phyloP scores from a whole-genome alignment of 2,797 vertebrate genomes.

The Enteromius viviparus region DNA sequence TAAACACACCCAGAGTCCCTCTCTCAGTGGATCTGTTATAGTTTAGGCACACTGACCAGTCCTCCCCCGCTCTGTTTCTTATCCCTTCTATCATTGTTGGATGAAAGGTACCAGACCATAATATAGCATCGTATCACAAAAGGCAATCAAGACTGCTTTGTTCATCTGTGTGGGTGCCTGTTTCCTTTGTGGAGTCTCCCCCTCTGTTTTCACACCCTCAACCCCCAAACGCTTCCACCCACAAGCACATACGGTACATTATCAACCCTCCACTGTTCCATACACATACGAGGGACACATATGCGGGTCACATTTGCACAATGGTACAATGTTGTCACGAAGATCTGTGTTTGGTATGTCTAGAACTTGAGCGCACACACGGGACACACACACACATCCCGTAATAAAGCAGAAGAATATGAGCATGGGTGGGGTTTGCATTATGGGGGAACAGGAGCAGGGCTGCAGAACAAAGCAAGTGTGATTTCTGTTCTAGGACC shows the following conservation, averaged over 20 bases:
- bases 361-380: conserved; percentile 55
- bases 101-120: conserved; percentile 33
- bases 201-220: conserved; percentile 31
- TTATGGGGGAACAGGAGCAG: conserved; percentile 69
- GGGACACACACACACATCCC: conserved; percentile 50
- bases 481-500: conserved; percentile 65
- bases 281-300: not conserved
- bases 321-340: not conserved
- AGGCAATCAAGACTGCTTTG: conserved; percentile 32
- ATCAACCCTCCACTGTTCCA: not conserved
- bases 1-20: not conserved
- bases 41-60: conserved; percentile 25
- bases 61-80: conserved; percentile 15
- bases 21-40: conserved; percentile 10
- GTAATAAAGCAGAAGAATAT: conserved; percentile 64
- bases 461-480: conserved; percentile 66
- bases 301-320: not conserved
- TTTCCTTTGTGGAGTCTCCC: conserved; percentile 43
- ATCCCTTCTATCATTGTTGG: conserved; percentile 13
- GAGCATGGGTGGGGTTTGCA: conserved; percentile 73
- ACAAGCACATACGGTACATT: not conserved
- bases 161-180: conserved; percentile 25
- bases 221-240: not conserved
- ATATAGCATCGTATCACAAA: conserved; percentile 2
- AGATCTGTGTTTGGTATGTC: conserved; percentile 17